Base-by-base conservation (phyloP, 2,797 vertebrate species). In the Platalea minor region DNA sequence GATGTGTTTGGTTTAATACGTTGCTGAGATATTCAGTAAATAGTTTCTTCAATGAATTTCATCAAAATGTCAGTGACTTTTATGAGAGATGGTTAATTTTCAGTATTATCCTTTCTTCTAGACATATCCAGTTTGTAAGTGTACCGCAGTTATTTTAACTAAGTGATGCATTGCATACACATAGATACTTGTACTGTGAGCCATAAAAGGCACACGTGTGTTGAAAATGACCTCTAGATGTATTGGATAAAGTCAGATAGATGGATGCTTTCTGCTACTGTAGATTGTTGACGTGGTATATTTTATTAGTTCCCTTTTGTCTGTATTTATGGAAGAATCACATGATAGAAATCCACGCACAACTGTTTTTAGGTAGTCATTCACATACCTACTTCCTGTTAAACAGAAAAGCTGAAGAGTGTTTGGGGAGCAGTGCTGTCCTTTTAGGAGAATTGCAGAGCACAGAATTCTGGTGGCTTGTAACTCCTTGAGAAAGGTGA, bases 41-140 rank as follows among this genome's bases (percentile, higher is more conserved):
- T 33, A 82, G 26, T 51, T 85, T 87, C 39, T 10, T 33, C 76
- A 72, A 78, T 85, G 31, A 88, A 72, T 69, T 95, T 94, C 33
- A 92, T 90, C 25, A 67, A 94, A 73, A 74, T 46, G 16, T 84
- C 65, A 57, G 17, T 73, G 37, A 76, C 51, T 92, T 96, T 78
- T 82, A 92, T 70, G 76, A 95, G 50, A 68, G 18, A 72, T 45
- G 80, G 63, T 84, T 95, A 88, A 73, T 89, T 89, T 85, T 84
- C 67, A 46, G 18, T 43, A 67, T 73, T 73, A 76, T 69, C 17
- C 48, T 61, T 17, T 61, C 61, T 93, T 72, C 25, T 41, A 53
- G 41, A 33, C 17, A n/a, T 61, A 45, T 0, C 1, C 6, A 39
- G 29, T 90, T 91, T 85, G 19, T 45, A 78, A 85, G 25, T 5